phyloP scores from a whole-genome alignment of 2,888 invertebrate species.

The Arge pagana region DNA sequence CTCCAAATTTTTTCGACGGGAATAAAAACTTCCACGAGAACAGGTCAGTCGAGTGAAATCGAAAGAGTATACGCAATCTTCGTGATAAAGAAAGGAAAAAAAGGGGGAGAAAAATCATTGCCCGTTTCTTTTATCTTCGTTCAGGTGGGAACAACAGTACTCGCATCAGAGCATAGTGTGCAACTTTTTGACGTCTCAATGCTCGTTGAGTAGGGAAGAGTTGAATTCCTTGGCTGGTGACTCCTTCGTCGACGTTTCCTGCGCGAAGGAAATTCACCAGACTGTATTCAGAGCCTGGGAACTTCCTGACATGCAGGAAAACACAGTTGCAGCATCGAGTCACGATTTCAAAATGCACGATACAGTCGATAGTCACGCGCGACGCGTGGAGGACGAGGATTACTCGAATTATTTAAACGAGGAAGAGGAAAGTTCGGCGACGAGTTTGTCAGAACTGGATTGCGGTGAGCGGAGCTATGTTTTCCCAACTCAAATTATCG shows the following conservation, averaged over 20 bases:
- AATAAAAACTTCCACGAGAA: conserved; percentile 7
- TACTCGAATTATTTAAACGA: conserved; percentile 20
- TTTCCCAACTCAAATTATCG: too few relatives aligned
- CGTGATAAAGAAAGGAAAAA: neutral
- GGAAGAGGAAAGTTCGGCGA: conserved; percentile 24
- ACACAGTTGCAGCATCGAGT: conserved; percentile 7
- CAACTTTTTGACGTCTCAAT: conserved; percentile 8
- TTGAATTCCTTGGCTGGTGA: conserved; percentile 7
- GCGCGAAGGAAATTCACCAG: conserved; percentile 3
- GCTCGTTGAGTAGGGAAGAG: conserved; percentile 4
- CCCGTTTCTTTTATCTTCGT: neutral
- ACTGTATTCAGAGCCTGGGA: conserved; percentile 41
- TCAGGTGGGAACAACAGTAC: conserved; percentile 15
- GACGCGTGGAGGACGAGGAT: too few relatives aligned
- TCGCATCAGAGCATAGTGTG: conserved; percentile 3
- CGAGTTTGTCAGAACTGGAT: conserved; percentile 26
- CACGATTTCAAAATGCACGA: conserved; percentile 21
- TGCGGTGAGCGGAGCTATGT: conserved; percentile 7
- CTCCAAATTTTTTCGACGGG: neutral
- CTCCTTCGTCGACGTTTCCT: conserved; percentile 7
- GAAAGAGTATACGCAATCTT: neutral
- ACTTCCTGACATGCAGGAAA: conserved; percentile 32
- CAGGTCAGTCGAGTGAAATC: conserved; percentile 6
- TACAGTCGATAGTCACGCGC: conserved; percentile 20
- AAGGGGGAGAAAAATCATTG: neutral